Conservation (phyloP, 2,888 invertebrate genomes). For the Sarcophaga subvicina region DNA sequence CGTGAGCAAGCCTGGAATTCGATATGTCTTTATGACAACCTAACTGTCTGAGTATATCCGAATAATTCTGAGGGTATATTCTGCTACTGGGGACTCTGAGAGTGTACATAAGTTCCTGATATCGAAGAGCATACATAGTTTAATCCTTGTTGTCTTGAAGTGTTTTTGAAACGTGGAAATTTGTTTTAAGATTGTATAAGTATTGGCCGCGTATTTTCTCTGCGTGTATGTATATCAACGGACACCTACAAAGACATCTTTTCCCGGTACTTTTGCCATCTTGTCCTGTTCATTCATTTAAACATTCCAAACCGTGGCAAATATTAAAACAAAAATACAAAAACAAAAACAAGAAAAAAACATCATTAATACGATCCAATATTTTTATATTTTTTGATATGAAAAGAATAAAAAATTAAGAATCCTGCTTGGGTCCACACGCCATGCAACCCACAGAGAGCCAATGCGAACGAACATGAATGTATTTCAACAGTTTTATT, state of each 20-base stretch:
- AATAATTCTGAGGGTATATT: no score
- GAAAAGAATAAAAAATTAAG: neutral
- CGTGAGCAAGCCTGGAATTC: no score
- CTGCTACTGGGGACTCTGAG: no score
- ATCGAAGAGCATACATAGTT: no score
- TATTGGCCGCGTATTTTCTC: neutral
- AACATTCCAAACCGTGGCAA: constrained; percentile 39
- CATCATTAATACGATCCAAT: constrained; percentile 8
- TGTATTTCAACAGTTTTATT: constrained; percentile 48
- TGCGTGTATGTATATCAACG: neutral
- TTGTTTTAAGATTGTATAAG: no score
- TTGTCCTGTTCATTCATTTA: neutral
- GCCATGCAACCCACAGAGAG: neutral
- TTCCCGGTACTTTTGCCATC: neutral
- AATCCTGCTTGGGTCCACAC: neutral
- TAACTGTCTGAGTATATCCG: no score
- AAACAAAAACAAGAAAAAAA: neutral
- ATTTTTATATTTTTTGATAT: constrained; percentile 14
- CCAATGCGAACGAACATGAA: neutral
- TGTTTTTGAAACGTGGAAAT: no score
- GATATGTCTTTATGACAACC: no score
- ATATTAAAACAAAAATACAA: constrained; percentile 28
- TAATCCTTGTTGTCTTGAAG: no score
- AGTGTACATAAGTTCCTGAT: no score
- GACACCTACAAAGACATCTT: neutral